Base-by-base conservation (phyloP, 2,113 vertebrate genomes). In the Scophthalmus maximus region DNA sequence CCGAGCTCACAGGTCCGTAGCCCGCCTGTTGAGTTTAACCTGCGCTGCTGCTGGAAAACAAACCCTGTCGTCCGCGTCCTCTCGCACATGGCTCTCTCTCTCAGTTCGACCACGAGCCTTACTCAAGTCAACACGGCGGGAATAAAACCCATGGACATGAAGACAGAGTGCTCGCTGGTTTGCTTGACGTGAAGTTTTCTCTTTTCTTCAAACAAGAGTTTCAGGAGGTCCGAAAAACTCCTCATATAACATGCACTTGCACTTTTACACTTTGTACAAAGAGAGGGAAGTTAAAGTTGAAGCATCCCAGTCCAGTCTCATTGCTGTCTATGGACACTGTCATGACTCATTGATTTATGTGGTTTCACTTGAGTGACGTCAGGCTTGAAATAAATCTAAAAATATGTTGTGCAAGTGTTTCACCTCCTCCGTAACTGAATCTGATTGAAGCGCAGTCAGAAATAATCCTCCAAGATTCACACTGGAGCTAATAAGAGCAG, bases 361-460 rank as follows among this genome's bases (percentile, higher is more conserved):
- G 56, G 87, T 92, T 90, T 88, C 89, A 79, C 73, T 83, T 56
- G 61, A 76, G 69, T 90, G 88, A 89, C 84, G 86, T 87, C 80
- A 89, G 7, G 5, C 34, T 34, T 25, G 25, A 29, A 58, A 38
- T 72, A 26, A 49, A 70, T 61, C 17, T 55, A 20, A 69, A 68
- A 15, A 38, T 14, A 17, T n/a, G n/a, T 30, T 26, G 25, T 42
- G n/a, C 44, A 17, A 32, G 26, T n/a, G 51, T 12, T 53, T 11
- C 46, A 68, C 25, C 4, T 68, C 53, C 44, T 27, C 27, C 32
- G 14, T 0, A 47, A 23, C 49, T 71, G 49, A 6, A 49, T 38
- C 51, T 46, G 1, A 47, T 52, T 57, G 1, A 11, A 32, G 18
- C 22, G 22, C 4, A 20, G 15, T 12, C 42, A 40, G 22, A 15